phyloP scores from a whole-genome alignment of 2,888 invertebrate genomes.

The Cyclophora albipunctata region DNA sequence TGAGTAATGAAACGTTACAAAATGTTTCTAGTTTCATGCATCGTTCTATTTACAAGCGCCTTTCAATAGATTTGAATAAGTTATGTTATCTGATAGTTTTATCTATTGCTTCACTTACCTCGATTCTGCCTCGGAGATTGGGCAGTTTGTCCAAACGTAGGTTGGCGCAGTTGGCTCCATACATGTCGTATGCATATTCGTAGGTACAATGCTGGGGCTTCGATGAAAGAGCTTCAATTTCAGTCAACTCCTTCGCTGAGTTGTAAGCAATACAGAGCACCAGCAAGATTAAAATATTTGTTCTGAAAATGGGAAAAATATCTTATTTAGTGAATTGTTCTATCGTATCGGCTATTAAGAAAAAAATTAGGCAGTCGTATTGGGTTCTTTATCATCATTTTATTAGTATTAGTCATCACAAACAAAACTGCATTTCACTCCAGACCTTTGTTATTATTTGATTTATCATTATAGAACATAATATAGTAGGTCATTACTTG shows the following conservation, averaged over 20 bases:
- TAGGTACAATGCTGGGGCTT: slow-evolving; percentile 64
- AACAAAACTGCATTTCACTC: too few relatives aligned
- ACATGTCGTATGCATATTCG: slow-evolving; percentile 66
- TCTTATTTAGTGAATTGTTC: background rate
- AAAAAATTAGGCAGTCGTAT: background rate
- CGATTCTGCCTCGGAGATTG: slow-evolving; percentile 62
- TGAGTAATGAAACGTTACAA: slow-evolving; percentile 1
- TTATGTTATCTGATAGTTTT: slow-evolving; percentile 18
- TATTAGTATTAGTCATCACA: too few relatives aligned
- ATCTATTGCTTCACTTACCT: slow-evolving; percentile 50
- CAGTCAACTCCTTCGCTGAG: slow-evolving; percentile 44
- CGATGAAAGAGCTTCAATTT: slow-evolving; percentile 48
- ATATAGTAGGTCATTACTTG: too few relatives aligned
- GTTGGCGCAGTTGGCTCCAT: slow-evolving; percentile 71
- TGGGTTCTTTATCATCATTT: too few relatives aligned
- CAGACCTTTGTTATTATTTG: too few relatives aligned
- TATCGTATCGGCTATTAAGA: too few relatives aligned
- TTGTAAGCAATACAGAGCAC: slow-evolving; percentile 24
- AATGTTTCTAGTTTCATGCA: slow-evolving; percentile 3
- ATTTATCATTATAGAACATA: too few relatives aligned
- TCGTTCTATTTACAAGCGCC: slow-evolving; percentile 9
- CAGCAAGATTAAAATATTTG: slow-evolving; percentile 25
- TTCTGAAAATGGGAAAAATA: slow-evolving; percentile 32
- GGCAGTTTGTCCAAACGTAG: slow-evolving; percentile 67
- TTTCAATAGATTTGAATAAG: slow-evolving; percentile 20